A percentile compares a stretch with the other conserved stretches of the same genome.
These are phyloP conservation scores for Porphyrio hochstetteri DNA, from an alignment of 2,113 vertebrate genomes.

Conservation along the genomic window DNA sequence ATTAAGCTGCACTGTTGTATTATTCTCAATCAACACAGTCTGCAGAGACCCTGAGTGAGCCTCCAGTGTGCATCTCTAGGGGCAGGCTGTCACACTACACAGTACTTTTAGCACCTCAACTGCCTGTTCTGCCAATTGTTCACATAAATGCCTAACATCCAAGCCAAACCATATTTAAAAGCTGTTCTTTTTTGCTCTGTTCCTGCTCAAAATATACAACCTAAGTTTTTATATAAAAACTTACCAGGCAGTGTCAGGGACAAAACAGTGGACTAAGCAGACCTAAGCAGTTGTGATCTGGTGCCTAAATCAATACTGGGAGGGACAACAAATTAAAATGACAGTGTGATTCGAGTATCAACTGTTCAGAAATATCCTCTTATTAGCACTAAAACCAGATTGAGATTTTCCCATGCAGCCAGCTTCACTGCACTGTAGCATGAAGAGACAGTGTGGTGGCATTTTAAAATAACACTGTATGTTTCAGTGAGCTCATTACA, in stretches of 20 bases:
- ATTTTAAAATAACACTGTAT: background rate
- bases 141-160: background rate
- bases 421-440: background rate
- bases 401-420: background rate
- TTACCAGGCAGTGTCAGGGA: background rate
- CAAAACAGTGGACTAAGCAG: background rate
- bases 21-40: background rate
- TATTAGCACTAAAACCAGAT: background rate
- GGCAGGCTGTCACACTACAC: background rate
- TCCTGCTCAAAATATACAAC: background rate
- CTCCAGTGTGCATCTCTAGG: background rate
- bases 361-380: background rate
- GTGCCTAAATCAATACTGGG: background rate
- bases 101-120: background rate
- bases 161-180: background rate
- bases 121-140: background rate
- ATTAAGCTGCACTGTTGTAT: background rate
- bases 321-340: background rate
- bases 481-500: background rate
- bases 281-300: background rate
- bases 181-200: background rate
- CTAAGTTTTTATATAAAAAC: background rate
- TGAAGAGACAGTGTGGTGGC: background rate
- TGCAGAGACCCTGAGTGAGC: background rate
- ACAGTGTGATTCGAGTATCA: background rate